Conservation (phyloP, 2,888 invertebrate species). For the Ichneumon xanthorius region DNA sequence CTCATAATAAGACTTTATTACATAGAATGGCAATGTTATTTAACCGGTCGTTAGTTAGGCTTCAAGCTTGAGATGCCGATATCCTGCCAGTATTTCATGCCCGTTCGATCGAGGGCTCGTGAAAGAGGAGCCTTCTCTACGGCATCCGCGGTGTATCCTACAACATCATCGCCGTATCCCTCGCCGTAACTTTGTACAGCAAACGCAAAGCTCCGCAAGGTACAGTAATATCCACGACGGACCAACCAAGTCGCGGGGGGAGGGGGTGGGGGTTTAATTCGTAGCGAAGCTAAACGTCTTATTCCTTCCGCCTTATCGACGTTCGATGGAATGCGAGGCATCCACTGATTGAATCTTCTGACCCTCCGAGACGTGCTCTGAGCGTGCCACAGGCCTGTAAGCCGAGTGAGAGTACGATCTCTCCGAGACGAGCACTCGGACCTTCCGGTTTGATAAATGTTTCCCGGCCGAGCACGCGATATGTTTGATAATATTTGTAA, state of each 20-base stretch:
- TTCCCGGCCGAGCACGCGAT: conserved; percentile 76
- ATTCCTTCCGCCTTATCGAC: conserved; percentile 80
- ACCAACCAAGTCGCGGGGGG: conserved; percentile 65
- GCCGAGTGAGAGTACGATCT: conserved; percentile 27
- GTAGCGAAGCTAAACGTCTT: conserved; percentile 77
- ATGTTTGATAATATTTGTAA: conserved; percentile 82
- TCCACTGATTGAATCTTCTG: conserved; percentile 83
- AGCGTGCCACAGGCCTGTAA: conserved; percentile 16
- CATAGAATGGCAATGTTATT: background rate
- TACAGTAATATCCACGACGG: conserved; percentile 11
- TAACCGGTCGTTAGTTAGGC: background rate
- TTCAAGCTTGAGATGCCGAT: background rate
- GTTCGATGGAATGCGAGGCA: conserved; percentile 81
- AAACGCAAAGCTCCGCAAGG: conserved; percentile 5
- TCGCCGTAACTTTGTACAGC: conserved; percentile 22
- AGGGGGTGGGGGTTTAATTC: conserved; percentile 71
- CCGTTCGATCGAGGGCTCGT: background rate
- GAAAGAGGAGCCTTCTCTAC: background rate
- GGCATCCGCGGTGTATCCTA: background rate
- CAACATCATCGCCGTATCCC: background rate
- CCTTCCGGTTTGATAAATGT: conserved; percentile 82
- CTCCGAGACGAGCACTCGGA: conserved; percentile 34
- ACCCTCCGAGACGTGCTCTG: conserved; percentile 65
- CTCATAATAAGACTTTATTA: too few relatives aligned
- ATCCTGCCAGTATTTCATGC: background rate